These are phyloP conservation scores for Pachliopta kotzebuea DNA, from an alignment of 2,888 invertebrate genomes.

Conservation along the genomic window DNA sequence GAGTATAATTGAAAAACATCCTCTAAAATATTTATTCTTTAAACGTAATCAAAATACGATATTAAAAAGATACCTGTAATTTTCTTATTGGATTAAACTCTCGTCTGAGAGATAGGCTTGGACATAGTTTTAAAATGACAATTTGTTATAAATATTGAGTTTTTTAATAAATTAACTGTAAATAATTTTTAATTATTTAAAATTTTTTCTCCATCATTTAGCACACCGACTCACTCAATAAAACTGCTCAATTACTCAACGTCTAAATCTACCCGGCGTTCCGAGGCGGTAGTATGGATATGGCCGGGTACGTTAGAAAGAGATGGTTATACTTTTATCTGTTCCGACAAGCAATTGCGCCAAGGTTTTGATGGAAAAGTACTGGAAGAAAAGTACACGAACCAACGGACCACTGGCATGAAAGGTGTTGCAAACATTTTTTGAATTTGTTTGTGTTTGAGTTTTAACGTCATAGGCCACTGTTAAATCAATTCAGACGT, in stretches of 20 bases:
- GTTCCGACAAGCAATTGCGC: constrained; percentile 42
- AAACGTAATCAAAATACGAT: neutral
- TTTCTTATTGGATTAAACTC: neutral
- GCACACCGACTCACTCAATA: constrained; percentile 24
- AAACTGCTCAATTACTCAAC: constrained; percentile 30
- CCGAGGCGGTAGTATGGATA: constrained; percentile 5
- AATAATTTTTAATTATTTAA: neutral
- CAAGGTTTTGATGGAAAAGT: constrained; percentile 63
- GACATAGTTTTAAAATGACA: neutral
- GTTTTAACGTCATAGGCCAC: neutral
- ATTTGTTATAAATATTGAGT: neutral
- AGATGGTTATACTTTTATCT: constrained; percentile 42
- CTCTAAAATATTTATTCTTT: too few species aligned
- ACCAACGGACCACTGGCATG: constrained; percentile 39
- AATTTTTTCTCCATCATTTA: constrained; percentile 22
- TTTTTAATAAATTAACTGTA: constrained; percentile 2
- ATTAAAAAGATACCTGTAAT: neutral
- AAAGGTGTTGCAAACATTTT: constrained; percentile 53
- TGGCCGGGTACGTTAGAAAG: constrained; percentile 36
- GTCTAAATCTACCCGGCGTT: constrained; percentile 26
- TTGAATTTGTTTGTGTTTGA: constrained; percentile 11
- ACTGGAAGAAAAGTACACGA: constrained; percentile 60
- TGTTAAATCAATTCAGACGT: neutral
- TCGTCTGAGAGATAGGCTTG: too few species aligned
- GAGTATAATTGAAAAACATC: too few species aligned